phyloP scores from a whole-genome alignment of 2,113 vertebrate species.

The Amphiprion percula region DNA sequence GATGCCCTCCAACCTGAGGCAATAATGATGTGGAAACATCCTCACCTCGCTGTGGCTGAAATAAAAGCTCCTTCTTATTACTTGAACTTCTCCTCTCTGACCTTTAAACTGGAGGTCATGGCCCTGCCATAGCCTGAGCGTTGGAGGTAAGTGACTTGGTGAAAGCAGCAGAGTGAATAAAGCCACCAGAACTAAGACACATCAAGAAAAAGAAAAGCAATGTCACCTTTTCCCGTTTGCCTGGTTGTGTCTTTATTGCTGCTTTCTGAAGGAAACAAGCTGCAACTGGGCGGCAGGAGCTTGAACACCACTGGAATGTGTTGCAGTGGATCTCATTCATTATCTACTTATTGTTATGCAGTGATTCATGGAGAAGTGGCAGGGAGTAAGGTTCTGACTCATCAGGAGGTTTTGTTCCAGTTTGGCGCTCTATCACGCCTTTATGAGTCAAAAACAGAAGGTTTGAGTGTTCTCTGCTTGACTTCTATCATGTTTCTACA shows the following conservation, averaged over 20 bases:
- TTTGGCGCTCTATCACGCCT: conserved; percentile 1
- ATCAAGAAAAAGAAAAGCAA: not conserved
- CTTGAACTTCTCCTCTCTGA: conserved; percentile 58
- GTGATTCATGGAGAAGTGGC: conserved; percentile 34
- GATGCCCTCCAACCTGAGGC: not conserved
- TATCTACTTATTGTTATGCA: conserved; percentile 5
- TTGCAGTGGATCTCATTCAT: conserved; percentile 4
- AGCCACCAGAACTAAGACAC: not conserved
- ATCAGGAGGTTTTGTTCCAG: conserved; percentile 43
- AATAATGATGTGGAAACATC: not conserved
- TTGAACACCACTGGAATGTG: conserved; percentile 13
- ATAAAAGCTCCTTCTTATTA: conserved; percentile 27
- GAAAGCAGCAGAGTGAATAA: conserved; percentile 29
- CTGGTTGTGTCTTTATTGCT: conserved; percentile 32
- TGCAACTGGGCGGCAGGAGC: not conserved
- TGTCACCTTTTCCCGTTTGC: conserved; percentile 8
- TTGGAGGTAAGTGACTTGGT: conserved; percentile 22
- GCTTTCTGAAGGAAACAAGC: conserved; percentile 11
- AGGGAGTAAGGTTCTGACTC: conserved; percentile 13
- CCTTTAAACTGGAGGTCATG: conserved; percentile 33
- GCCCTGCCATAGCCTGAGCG: not conserved
- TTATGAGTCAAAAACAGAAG: not conserved
- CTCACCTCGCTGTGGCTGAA: not conserved
- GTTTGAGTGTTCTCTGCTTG: not conserved
- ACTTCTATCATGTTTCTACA: not conserved